phyloP scores from a whole-genome alignment of 2,113 vertebrate genomes.

The Corvus moneduloides region DNA sequence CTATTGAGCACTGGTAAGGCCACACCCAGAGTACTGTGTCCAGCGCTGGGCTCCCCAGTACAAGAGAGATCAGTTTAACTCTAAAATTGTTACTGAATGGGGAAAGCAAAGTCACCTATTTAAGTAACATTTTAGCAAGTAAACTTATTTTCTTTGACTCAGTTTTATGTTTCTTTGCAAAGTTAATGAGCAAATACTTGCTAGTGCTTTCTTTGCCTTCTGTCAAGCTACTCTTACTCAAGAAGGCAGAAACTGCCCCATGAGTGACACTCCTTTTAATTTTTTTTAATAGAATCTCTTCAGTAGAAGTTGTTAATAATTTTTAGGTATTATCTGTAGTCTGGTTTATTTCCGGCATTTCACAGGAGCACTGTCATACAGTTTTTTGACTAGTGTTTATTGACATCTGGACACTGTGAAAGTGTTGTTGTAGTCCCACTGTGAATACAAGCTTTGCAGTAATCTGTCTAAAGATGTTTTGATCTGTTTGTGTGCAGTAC shows the following conservation, averaged over 20 bases:
- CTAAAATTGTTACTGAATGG: background rate
- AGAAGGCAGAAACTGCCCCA: background rate
- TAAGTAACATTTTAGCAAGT: background rate
- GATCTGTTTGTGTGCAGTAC: background rate
- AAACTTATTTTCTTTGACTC: background rate
- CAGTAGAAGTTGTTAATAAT: background rate
- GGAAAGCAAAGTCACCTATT: background rate
- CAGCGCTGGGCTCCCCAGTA: background rate
- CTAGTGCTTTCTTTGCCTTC: background rate
- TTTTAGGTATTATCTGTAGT: background rate
- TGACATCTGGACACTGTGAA: background rate
- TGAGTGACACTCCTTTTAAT: background rate
- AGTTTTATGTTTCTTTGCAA: background rate
- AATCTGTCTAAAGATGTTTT: background rate
- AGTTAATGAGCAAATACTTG: background rate
- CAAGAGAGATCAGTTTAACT: background rate
- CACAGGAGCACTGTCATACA: background rate
- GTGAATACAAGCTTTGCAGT: background rate
- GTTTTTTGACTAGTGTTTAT: background rate
- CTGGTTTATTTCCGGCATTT: background rate
- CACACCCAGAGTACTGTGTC: background rate
- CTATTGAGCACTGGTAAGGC: background rate
- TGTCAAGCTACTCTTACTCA: background rate
- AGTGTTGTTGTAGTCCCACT: background rate
- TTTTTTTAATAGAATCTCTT: background rate